Conservation (phyloP, 2,797 vertebrate species). For the Pangasius djambal region DNA sequence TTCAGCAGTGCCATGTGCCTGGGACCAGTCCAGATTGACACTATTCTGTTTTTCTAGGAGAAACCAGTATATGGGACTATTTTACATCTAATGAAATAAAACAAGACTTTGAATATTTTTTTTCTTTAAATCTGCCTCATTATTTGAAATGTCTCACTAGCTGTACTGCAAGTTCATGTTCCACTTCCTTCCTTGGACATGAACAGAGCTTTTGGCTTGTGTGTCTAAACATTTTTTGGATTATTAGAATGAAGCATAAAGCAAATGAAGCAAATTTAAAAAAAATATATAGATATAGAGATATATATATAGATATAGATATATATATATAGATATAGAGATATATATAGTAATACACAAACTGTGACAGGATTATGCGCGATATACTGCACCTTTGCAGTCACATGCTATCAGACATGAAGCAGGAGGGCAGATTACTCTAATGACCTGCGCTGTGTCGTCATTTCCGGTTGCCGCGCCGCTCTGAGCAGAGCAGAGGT, state of each 20-base stretch:
- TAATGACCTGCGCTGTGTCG: neutral
- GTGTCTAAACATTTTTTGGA: neutral
- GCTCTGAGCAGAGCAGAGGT: neutral
- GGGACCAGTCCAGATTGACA: slow-evolving; percentile 28
- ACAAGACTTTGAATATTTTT: slow-evolving; percentile 67
- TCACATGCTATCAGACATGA: no score
- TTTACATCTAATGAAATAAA: slow-evolving; percentile 74
- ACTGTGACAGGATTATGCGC: neutral
- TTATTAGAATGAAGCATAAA: neutral
- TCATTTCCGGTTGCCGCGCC: slow-evolving; percentile 27
- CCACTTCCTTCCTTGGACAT: neutral
- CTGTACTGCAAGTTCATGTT: neutral
- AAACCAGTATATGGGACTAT: slow-evolving; percentile 60
- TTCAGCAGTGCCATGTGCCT: slow-evolving; percentile 2
- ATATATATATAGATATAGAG: no score
- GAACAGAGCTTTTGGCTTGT: neutral
- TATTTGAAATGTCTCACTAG: slow-evolving; percentile 9
- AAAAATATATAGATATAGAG: no score
- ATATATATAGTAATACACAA: neutral
- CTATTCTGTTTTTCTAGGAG: slow-evolving; percentile 62
- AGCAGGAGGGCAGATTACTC: neutral
- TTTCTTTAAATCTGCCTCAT: slow-evolving; percentile 43
- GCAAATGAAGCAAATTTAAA: neutral
- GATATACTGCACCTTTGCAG: no score
- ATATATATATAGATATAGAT: no score